Evolutionary conservation across 1,140 invertebrate species (phyloP), one percentile per base, ranked within the genome.

Genomic region (Pseudomyrmex cubaensis): DNA sequence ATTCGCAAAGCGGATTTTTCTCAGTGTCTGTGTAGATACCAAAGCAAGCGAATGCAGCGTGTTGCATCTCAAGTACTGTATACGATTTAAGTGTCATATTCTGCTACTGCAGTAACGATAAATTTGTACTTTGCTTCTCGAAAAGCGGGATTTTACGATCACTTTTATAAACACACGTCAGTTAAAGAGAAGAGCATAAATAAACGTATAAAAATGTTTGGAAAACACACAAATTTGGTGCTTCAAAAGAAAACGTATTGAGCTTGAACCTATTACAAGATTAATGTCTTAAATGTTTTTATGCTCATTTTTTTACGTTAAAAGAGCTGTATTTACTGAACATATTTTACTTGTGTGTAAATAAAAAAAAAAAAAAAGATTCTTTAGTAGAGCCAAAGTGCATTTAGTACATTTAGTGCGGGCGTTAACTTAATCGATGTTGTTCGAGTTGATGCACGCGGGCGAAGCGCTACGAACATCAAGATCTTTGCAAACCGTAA

Each of bases 401-500:
- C 10, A 59, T 1, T 72, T 44, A 35, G 2, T 25, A 3, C 17
- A 57, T 48, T 48, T 59, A 61, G 4, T 35, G 8, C 54, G 44
- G 10, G 13, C 20, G 48, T 80, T 72, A 48, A 56, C 56, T 25
- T 70, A 70, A 70, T 70, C 54, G 52, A 59, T 50, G 22, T 35
- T 50, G 52, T 25, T 74, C 44, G 80, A 46, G 52, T 8, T 12
- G 64, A 48, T 74, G 80, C 52, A 59, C 35, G 35, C 52, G 25
- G 25, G 17, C 10, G 3, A 13, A n/a, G 44, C 80, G 80, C 17
- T 76, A 35, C 80, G 73, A 56, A 78, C 82, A 72, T 87, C 86
- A 57, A 83, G 74, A 87, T 70, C 64, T 64, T 77, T 82, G 61
- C 62, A 63, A 77, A 76, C 59, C 70, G 76, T 88, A 88, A 88